Conservation (phyloP, 2,113 vertebrate genomes). For the Dermatemys mawii region DNA sequence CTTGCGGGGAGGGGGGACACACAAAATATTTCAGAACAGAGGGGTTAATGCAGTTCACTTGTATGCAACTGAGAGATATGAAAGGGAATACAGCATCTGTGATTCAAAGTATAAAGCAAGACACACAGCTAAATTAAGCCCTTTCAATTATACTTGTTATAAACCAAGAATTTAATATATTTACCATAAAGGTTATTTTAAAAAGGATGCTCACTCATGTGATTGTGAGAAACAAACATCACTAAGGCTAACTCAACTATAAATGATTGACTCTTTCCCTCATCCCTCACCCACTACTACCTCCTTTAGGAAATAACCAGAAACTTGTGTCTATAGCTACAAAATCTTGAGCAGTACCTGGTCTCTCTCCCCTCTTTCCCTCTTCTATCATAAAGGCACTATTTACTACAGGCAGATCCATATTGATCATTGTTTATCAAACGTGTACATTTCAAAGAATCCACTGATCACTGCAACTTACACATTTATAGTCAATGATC, state of each 20-base stretch:
- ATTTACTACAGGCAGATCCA: neutral
- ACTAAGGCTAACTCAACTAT: too few relatives aligned
- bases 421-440: neutral
- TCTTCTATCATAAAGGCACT: neutral
- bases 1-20: rapidly evolving
- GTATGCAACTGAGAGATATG: neutral
- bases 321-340: rapidly evolving
- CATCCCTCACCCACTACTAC: too few relatives aligned
- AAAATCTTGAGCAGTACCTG: neutral
- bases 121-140: neutral
- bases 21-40: neutral
- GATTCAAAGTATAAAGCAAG: neutral
- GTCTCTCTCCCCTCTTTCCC: neutral
- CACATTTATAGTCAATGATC: neutral
- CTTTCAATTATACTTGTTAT: rapidly evolving
- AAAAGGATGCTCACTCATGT: neutral
- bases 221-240: neutral
- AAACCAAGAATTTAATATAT: neutral
- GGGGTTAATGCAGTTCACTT: neutral
- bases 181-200: neutral
- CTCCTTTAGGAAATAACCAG: neutral
- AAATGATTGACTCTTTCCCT: rapidly evolving
- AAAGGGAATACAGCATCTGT: neutral
- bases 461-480: neutral
- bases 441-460: neutral